phyloP scores from a whole-genome alignment of 2,888 invertebrate genomes.

The Harpalus rubripes region DNA sequence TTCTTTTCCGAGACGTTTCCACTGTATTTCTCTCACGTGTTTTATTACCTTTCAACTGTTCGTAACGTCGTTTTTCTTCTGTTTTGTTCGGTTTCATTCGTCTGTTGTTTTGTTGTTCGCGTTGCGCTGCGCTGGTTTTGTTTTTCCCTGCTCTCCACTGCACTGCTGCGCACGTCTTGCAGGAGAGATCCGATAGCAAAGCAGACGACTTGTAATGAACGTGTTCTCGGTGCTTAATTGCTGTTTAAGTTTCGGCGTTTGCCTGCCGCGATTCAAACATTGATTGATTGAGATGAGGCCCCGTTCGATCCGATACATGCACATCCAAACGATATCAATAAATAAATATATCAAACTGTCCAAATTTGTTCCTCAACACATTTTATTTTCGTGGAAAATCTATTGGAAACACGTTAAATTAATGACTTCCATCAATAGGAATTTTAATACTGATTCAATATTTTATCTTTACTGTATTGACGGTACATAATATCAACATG shows the following conservation, averaged over 20 bases:
- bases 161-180: slow-evolving; percentile 18
- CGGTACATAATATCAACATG: too few relatives aligned
- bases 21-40: slow-evolving; percentile 67
- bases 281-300: slow-evolving; percentile 29
- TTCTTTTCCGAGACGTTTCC: slow-evolving; percentile 65
- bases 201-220: slow-evolving; percentile 38
- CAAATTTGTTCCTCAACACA: neutral
- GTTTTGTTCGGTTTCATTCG: slow-evolving; percentile 59
- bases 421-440: too few relatives aligned
- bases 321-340: neutral
- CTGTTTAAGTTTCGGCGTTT: slow-evolving; percentile 53
- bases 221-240: slow-evolving; percentile 53
- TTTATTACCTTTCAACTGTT: slow-evolving; percentile 67
- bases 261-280: slow-evolving; percentile 20
- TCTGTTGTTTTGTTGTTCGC: slow-evolving; percentile 57
- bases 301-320: neutral
- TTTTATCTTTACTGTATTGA: too few relatives aligned
- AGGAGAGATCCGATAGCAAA: slow-evolving; percentile 44
- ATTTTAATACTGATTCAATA: too few relatives aligned
- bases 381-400: neutral
- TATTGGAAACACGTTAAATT: neutral
- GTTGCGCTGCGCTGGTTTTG: slow-evolving; percentile 32
- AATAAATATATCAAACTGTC: neutral
- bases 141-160: slow-evolving; percentile 29
- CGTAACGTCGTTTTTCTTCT: slow-evolving; percentile 58